Evolutionary conservation across 2,113 vertebrate genomes (phyloP), one percentile per base, ranked within the genome.

Genomic region (Pyxicephalus adspersus): DNA sequence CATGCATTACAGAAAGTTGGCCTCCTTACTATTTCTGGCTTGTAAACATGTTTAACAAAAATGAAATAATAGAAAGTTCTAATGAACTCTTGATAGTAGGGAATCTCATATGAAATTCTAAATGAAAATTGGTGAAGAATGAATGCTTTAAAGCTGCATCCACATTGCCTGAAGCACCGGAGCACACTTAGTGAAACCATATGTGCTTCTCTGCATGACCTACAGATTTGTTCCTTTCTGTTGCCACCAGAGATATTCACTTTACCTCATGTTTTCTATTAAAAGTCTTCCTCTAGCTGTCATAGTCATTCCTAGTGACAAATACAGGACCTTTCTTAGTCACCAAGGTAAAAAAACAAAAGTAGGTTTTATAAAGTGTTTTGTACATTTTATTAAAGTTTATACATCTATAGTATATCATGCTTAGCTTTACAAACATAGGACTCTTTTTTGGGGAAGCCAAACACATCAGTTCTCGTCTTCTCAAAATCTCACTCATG

Each of bases 181-280:
- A 38, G 23, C 29, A 45, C 60, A 66, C 28, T 82, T 82, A 82
- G 61, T 82, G 61, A 75, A 82, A 82, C 70, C 80, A 82, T 82
- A 74, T 82, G 80, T 82, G 80, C 71, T 66, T 64, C 80, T 75
- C 70, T 67, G 28, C 58, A 19, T 82, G 80, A 74, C 70, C 80
- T 75, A 61, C 51, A 57, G 75, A 82, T 66, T 71, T 66, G 70
- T 19, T 66, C 67, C 50, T 63, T 82, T 60, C 60, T 65, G 61
- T 66, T 82, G 51, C 63, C 80, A 58, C 50, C 25, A 82, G 70
- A 45, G 31, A 73, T 34, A 23, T 73, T 74, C 58, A 75, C 20
- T 58, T 64, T 22, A 64, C 63, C 79, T 74, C 67, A 66, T 74
- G 79, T 75, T 82, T 65, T 58, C 61, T 82, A 74, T 74, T 82